Evolutionary conservation across 2,888 invertebrate species (phyloP).

Genomic region (Rhodophaea formosa): DNA sequence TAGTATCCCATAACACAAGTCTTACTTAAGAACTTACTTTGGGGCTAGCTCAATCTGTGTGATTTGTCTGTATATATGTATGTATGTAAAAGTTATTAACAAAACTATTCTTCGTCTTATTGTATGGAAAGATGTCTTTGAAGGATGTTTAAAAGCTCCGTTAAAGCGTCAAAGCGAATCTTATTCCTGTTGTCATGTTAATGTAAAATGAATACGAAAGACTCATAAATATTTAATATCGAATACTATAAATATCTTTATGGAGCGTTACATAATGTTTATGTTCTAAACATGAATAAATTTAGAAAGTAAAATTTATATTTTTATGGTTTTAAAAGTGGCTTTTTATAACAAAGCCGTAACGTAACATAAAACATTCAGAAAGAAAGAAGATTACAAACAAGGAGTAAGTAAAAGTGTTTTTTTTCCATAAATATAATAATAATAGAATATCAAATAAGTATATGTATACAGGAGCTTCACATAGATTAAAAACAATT

Average conservation of each 20-base stretch:
- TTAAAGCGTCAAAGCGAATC: background rate
- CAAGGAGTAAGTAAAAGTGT: background rate
- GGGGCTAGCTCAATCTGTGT: too few species aligned
- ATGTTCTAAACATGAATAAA: slow-evolving; percentile 1
- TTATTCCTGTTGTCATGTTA: background rate
- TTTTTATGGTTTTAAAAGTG: background rate
- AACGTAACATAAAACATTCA: background rate
- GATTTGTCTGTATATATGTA: too few species aligned
- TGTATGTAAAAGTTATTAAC: too few species aligned
- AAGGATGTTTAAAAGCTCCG: too few species aligned
- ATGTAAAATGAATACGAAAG: background rate
- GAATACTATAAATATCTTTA: background rate
- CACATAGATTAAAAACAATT: too few species aligned
- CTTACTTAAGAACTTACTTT: too few species aligned
- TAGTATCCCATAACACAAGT: too few species aligned
- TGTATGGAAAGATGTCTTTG: too few species aligned
- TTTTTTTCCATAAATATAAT: background rate
- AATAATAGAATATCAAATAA: too few species aligned
- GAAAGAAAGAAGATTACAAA: background rate
- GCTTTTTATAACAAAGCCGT: background rate
- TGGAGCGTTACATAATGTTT: background rate
- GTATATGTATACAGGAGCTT: too few species aligned
- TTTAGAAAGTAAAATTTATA: slow-evolving; percentile 4
- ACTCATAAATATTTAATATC: slow-evolving; percentile 1
- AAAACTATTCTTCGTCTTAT: too few species aligned